Evolutionary conservation across 2,113 vertebrate species (phyloP).

Genomic region (Cricetomys ansorgei): DNA sequence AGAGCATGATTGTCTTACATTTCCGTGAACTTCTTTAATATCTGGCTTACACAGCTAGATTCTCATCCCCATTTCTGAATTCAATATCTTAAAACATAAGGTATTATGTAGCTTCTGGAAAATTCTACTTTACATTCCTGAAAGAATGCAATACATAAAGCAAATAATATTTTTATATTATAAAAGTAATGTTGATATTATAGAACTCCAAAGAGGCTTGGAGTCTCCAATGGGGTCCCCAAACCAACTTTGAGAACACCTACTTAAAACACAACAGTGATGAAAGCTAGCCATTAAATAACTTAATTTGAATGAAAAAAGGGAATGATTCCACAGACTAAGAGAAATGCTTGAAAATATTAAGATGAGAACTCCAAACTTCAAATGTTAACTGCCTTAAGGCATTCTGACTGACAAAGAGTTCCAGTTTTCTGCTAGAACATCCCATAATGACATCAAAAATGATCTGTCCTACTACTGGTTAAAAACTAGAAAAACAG

Average conservation of each 20-base stretch:
- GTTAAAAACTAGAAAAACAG: not conserved
- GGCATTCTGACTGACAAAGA: not conserved
- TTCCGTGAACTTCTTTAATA: not conserved
- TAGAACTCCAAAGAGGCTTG: not conserved
- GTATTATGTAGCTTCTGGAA: constrained; percentile 9
- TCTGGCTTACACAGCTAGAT: constrained; percentile 1
- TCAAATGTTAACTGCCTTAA: not conserved
- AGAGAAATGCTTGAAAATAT: not conserved
- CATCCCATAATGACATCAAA: not conserved
- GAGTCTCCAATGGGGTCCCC: not conserved
- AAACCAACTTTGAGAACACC: constrained; percentile 31
- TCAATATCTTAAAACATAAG: not conserved
- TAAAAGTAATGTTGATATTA: constrained; percentile 45
- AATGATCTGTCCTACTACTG: not conserved
- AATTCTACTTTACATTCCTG: not conserved
- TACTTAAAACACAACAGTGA: constrained; percentile 21
- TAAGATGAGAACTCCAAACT: not conserved
- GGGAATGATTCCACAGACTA: not conserved
- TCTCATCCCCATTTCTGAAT: not conserved
- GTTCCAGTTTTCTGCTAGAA: not conserved
- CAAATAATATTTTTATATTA: constrained; percentile 21
- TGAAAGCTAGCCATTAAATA: not conserved
- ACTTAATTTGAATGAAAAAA: not conserved
- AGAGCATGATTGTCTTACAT: not conserved
- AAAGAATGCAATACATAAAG: not conserved